Evolutionary conservation across 2,888 invertebrate genomes (phyloP), one percentile per base, ranked within the genome.

Genomic region (Euplagia quadripunctaria): DNA sequence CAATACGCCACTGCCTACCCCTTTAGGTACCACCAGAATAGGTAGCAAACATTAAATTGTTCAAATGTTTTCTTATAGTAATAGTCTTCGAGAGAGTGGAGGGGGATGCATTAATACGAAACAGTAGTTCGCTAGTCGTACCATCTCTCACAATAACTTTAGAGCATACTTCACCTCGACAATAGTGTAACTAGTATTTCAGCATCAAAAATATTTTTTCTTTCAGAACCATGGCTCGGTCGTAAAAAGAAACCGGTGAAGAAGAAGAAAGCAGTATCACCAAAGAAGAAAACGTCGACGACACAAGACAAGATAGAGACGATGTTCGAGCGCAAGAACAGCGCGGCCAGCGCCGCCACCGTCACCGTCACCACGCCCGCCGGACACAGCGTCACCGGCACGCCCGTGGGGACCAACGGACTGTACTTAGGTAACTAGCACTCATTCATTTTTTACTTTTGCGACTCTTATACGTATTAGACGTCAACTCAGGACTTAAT

Each of bases 261-360:
- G 73, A 96, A 97, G 87, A 97, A 97, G 86, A 96, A 96, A 77
- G 95, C 96, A 75, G 89, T 92, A 0, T 84, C 88, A 0, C 89
- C 91, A 0, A 96, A 96, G 83, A 97, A 97, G 91, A 97, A 97
- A 86, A 88, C 96, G 11, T 91, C 96, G 73, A 96, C 96, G 9
- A 98, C 98, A 0, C 98, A 98, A 92, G 98, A 98, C 88, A 98
- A 98, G 94, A 97, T 98, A 58, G 97, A 97, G 86, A 96, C 97
- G 64, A 96, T 98, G 93, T 92, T 98, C 85, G 93, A 88, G 82
- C 89, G 94, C 41, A 96, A 96, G 90, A 94, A 90, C 77, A 92
- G 88, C 63, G 89, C 90, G 16, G 81, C 77, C 42, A 9, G 75
- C 31, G 16, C 79, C 0, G 49, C 85, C 70, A 80, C 86, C 68